Evolutionary conservation across 2,797 vertebrate species (phyloP).

Genomic region (Paratrypauchen microcephalus): DNA sequence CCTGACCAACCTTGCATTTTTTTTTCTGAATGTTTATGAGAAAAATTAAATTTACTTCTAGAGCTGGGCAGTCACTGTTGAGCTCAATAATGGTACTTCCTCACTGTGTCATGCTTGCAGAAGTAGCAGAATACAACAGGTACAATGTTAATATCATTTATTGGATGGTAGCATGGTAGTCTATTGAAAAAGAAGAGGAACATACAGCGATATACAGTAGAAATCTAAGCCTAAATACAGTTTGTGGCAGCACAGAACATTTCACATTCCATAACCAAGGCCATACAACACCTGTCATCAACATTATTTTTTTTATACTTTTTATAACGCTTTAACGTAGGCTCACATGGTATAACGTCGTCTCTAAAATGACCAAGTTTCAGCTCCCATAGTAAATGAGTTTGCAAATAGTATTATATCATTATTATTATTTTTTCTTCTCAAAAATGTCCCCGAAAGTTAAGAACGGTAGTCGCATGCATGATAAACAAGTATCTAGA

Average conservation of each 20-base stretch:
- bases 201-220: constrained; percentile 73
- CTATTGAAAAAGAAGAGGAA: constrained; percentile 73
- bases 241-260: constrained; percentile 80
- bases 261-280: constrained; percentile 77
- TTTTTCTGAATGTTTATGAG: too few species aligned
- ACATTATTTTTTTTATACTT: constrained; percentile 11
- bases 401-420: constrained; percentile 37
- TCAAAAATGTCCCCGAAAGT: constrained; percentile 31
- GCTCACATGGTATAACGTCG: constrained; percentile 61
- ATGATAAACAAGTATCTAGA: constrained; percentile 55
- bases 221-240: constrained; percentile 78
- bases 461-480: constrained; percentile 64
- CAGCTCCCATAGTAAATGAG: constrained; percentile 46
- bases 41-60: too few species aligned
- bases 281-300: constrained; percentile 67
- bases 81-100: too few species aligned
- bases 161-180: constrained; percentile 71
- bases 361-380: constrained; percentile 55
- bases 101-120: constrained; percentile 43
- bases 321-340: constrained; percentile 41
- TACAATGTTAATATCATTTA: constrained; percentile 71
- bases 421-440: constrained; percentile 1
- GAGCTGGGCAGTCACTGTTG: too few species aligned
- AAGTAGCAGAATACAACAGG: constrained; percentile 51
- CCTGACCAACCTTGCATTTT: too few species aligned